Base-by-base conservation (phyloP, 2,113 vertebrate species). In the Brachyistius frenatus region DNA sequence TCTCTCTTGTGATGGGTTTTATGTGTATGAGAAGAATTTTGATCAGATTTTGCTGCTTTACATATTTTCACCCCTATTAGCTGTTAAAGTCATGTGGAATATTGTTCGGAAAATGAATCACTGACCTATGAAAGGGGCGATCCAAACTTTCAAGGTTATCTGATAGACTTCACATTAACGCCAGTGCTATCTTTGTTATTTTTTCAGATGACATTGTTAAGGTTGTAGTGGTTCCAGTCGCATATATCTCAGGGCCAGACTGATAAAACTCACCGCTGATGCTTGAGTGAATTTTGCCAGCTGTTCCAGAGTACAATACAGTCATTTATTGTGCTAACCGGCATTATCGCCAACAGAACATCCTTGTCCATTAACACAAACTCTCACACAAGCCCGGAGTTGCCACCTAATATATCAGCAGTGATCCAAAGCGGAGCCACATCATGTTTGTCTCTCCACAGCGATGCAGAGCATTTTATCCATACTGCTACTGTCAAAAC, bases 331-430 rank as follows among this genome's bases (percentile, higher is more conserved):
- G 66, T 13, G 62, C 73, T 80, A 79, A 70, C 70, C 78, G 72
- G 52, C 79, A 70, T 72, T 74, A 64, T 62, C 33, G 52, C 66
- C 66, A 70, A 35, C 71, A 83, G 78, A 89, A 78, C 84, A 80
- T 88, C 87, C 84, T 68, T 54, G 65, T 84, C 86, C 76, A 83
- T 90, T 86, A 80, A 78, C 75, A 49, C 61, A 36, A 77, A 64
- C 58, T 52, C 66, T 71, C 79, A 66, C 76, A 70, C 85, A 70
- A 67, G 56, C 57, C 61, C 55, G 2, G 50, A 54, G 62, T 66
- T 71, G 68, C 58, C 70, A 69, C 50, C 57, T 83, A 87, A 84
- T 76, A 58, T 56, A 78, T 83, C 66, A 80, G 76, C 65, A 37
- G 76, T 52, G 57, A 76, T 71, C 65, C 77, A 62, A 76, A 80